phyloP scores from a whole-genome alignment of 2,888 invertebrate species.

The Yponomeuta plumbellus region DNA sequence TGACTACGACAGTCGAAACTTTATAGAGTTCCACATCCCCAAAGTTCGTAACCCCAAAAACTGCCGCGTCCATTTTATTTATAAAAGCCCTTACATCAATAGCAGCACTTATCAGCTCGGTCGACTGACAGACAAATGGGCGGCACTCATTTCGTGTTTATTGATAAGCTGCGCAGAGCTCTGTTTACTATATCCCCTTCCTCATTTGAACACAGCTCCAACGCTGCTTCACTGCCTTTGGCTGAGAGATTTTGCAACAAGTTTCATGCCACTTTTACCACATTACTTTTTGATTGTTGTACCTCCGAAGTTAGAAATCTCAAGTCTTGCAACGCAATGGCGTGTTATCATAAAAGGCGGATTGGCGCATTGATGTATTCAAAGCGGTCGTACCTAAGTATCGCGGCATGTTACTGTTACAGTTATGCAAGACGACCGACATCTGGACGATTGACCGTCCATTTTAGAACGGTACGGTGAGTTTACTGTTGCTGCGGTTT shows the following conservation, averaged over 20 bases:
- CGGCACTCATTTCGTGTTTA: neutral
- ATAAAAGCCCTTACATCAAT: neutral
- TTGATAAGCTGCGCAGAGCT: neutral
- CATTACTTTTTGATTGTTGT: neutral
- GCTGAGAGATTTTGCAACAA: neutral
- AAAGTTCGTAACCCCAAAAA: too few relatives aligned
- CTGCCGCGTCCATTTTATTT: too few relatives aligned
- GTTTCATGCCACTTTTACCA: neutral
- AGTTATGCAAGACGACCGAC: slow-evolving; percentile 23
- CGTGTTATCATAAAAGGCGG: neutral
- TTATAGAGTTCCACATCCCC: too few relatives aligned
- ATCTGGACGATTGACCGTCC: slow-evolving; percentile 13
- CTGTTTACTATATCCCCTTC: neutral
- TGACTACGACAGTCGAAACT: too few relatives aligned
- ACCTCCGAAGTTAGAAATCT: neutral
- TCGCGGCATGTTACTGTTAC: slow-evolving; percentile 2
- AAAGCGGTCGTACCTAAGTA: slow-evolving; percentile 1
- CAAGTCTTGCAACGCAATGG: neutral
- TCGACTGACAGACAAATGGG: neutral
- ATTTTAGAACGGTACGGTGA: slow-evolving; percentile 10
- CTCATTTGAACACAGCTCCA: neutral
- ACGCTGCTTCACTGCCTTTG: neutral
- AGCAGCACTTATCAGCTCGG: neutral
- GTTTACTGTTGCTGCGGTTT: neutral
- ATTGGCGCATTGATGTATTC: slow-evolving; percentile 1